A percentile compares a stretch with the other conserved stretches of the same genome.
Conservation (phyloP, 2,113 vertebrate genomes). For the Marmota monax region DNA sequence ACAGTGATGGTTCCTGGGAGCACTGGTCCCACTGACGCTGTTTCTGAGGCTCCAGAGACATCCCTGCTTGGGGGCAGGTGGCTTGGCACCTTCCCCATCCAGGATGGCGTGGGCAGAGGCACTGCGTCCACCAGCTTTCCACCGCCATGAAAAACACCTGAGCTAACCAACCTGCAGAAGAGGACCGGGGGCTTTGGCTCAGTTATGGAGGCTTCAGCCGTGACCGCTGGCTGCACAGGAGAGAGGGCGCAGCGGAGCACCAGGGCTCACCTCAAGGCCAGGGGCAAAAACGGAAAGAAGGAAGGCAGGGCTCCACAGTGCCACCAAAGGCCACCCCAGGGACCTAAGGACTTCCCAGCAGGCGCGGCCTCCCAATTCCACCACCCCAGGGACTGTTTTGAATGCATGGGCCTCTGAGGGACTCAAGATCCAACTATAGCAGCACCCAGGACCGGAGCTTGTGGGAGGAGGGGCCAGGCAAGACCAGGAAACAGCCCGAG, state of each 20-base stretch:
- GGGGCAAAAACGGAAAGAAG: neutral
- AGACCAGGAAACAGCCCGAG: neutral
- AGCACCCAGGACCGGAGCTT: neutral
- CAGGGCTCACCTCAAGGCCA: neutral
- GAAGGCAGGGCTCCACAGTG: neutral
- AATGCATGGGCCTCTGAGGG: neutral
- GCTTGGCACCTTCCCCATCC: conserved; percentile 14
- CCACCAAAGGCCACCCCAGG: no score
- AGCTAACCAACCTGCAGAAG: neutral
- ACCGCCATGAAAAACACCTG: neutral
- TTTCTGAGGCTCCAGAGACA: conserved; percentile 54
- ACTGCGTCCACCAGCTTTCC: neutral
- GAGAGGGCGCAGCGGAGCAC: neutral
- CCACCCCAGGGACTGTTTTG: neutral
- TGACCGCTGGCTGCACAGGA: accelerated
- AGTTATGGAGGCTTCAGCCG: no score
- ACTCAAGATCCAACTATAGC: neutral
- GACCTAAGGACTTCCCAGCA: neutral
- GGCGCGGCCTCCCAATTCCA: neutral
- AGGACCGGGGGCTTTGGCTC: accelerated
- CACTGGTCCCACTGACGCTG: accelerated
- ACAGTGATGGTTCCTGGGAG: neutral
- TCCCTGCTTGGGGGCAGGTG: conserved; percentile 34
- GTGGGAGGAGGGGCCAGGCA: neutral
- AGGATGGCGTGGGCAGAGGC: neutral